A percentile compares a stretch with the other conserved stretches of the same genome.
Conservation (phyloP, 2,797 vertebrate species). For the Darevskia mixta region DNA sequence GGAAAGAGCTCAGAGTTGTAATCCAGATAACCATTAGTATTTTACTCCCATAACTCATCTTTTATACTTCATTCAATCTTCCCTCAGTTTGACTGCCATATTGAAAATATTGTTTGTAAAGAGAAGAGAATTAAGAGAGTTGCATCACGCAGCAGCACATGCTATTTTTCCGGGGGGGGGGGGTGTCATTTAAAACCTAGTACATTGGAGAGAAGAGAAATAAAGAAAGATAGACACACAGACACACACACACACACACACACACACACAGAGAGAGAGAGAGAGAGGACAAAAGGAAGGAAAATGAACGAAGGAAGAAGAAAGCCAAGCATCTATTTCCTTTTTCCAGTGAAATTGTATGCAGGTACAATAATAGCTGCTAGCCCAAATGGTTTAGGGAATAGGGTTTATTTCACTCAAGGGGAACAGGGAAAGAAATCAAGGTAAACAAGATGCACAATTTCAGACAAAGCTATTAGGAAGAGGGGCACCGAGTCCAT, state of each 20-base stretch:
- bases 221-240: neutral
- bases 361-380: neutral
- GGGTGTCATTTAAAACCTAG: conserved; percentile 63
- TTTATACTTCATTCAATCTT: conserved; percentile 33
- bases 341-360: conserved; percentile 56
- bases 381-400: neutral
- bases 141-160: conserved; percentile 58
- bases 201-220: neutral
- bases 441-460: neutral
- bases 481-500: neutral
- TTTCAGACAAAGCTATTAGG: neutral
- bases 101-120: conserved; percentile 57
- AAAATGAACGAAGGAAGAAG: conserved; percentile 8
- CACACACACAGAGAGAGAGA: neutral
- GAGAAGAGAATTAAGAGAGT: conserved; percentile 48
- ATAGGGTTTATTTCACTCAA: conserved; percentile 1
- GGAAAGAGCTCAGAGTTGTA: conserved; percentile 34
- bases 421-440: neutral
- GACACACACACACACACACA: too few relatives aligned
- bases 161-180: conserved; percentile 60
- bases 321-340: conserved; percentile 25
- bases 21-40: conserved; percentile 51
- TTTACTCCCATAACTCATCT: conserved; percentile 50
- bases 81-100: conserved; percentile 58
- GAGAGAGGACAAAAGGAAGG: too few relatives aligned